Evolutionary conservation across 92 coral and sea anemone species (phyloP), one percentile per base, ranked within the genome.

Genomic region (Zoanthus solanderi): DNA sequence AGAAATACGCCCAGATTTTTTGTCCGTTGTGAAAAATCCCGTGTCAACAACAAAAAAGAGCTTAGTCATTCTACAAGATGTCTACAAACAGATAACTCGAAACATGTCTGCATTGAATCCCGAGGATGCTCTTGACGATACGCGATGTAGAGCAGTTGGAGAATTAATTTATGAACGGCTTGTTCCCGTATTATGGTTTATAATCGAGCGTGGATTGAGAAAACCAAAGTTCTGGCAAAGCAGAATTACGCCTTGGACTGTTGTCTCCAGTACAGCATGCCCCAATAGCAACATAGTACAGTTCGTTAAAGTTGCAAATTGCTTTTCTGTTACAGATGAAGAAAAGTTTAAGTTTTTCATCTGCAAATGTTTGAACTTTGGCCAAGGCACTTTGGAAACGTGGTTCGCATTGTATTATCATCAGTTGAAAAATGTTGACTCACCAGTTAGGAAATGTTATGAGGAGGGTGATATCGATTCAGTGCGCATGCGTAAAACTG

Each of bases 221-320:
- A 79, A 79, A 8, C 32, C 84, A 29, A 79, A 79, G 72, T 63
- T 79, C 28, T 79, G 84, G 84, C 84, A 63, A 79, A 63, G 73
- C 58, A 44, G 46, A 45, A 42, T 79, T 29, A 79, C 84, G 37
- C 84, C 84, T 11, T 79, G 84, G 84, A 60, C 74, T 17, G 72
- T 45, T 0, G 84, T 79, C 8, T 32, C 56, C 2, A 42, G 34
- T 28, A 79, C 74, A 9, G 30, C 52, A 5, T 17, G 42, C 18
- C 84, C 17, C 23, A 52, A 68, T 4, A 17, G 6, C 11, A 50
- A 63, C n/a, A 7, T 79, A 29, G 46, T 42, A 23, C 72, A 31
- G 5, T 12, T 79, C 29, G 42, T 61, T 13, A 34, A 79, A 37
- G 84, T 53, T 2, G 72, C 84, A 37, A 79, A 79, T n/a, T 79